A percentile compares a stretch with the other conserved stretches of the same genome.
phyloP scores from a whole-genome alignment of 2,113 vertebrate genomes.

The Scalopus aquaticus region DNA sequence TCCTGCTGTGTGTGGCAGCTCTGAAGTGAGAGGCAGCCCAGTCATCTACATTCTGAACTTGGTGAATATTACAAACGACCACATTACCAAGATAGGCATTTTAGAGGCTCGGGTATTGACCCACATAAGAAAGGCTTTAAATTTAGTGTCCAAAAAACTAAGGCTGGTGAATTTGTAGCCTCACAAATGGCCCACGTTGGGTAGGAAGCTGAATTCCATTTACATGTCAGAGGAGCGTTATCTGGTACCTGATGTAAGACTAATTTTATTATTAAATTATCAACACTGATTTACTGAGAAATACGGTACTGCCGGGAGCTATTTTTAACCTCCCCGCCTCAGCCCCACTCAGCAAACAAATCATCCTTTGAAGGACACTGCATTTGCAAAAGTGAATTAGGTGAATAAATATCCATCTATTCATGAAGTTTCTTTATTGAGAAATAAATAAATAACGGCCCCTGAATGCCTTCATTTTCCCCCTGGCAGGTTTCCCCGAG shows the following conservation, averaged over 20 bases:
- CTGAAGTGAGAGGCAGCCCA: background rate
- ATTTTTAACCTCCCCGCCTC: conserved; percentile 80
- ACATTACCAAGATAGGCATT: background rate
- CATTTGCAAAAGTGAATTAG: conserved; percentile 83
- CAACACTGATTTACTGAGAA: conserved; percentile 81
- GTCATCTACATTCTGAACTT: background rate
- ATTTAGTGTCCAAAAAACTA: background rate
- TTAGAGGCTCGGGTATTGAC: background rate
- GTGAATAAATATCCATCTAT: conserved; percentile 83
- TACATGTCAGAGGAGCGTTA: conserved; percentile 64
- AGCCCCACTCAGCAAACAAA: conserved; percentile 79
- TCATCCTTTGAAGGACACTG: conserved; percentile 82
- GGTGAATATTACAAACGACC: conserved; percentile 39
- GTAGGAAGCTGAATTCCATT: conserved; percentile 61
- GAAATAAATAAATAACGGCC: conserved; percentile 81
- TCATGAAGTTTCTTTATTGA: conserved; percentile 82
- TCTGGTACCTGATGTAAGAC: conserved; percentile 74
- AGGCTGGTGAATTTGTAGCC: conserved; percentile 23
- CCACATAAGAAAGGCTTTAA: conserved; percentile 23
- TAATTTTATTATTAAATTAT: conserved; percentile 82
- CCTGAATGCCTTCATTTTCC: conserved; percentile 79
- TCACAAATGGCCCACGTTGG: background rate
- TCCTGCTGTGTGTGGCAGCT: background rate
- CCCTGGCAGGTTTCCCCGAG: conserved; percentile 62
- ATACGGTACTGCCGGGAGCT: conserved; percentile 80